phyloP scores from a whole-genome alignment of 2,113 vertebrate species.

The Caranx melampygus region DNA sequence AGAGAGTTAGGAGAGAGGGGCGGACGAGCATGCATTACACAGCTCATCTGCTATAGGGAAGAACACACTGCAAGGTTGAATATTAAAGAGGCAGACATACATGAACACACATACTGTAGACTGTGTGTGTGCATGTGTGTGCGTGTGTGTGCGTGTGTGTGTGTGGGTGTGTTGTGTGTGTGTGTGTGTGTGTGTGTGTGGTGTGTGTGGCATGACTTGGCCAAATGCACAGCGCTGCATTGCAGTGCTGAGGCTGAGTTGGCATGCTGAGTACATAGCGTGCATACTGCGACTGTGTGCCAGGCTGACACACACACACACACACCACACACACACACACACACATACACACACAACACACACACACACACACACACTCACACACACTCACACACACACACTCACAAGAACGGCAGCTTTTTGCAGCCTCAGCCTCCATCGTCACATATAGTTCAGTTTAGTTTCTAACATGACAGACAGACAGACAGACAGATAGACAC shows the following conservation, averaged over 20 bases:
- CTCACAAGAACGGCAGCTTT: slow-evolving; percentile 1
- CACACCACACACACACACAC: slow-evolving; percentile 18
- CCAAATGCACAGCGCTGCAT: slow-evolving; percentile 83
- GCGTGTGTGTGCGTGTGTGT: slow-evolving; percentile 8
- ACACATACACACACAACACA: slow-evolving; percentile 29
- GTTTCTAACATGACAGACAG: slow-evolving; percentile 27
- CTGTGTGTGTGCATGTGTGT: neutral
- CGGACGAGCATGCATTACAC: slow-evolving; percentile 34
- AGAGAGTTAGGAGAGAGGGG: slow-evolving; percentile 2
- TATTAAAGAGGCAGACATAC: slow-evolving; percentile 22
- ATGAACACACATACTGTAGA: neutral
- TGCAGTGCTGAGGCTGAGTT: slow-evolving; percentile 84
- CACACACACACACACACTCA: slow-evolving; percentile 26
- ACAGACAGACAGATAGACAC: neutral
- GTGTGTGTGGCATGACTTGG: slow-evolving; percentile 80
- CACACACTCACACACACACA: slow-evolving; percentile 28
- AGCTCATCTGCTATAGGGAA: slow-evolving; percentile 24
- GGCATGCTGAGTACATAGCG: slow-evolving; percentile 84
- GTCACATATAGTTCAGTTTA: slow-evolving; percentile 40
- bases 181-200: neutral
- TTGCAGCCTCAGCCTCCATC: slow-evolving; percentile 63
- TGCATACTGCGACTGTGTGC: slow-evolving; percentile 84
- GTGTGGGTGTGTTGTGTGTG: slow-evolving; percentile 6
- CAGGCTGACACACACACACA: slow-evolving; percentile 55
- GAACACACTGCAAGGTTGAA: slow-evolving; percentile 55